Evolutionary conservation across 2,888 invertebrate genomes (phyloP).

Genomic region (Emmelina monodactyla): DNA sequence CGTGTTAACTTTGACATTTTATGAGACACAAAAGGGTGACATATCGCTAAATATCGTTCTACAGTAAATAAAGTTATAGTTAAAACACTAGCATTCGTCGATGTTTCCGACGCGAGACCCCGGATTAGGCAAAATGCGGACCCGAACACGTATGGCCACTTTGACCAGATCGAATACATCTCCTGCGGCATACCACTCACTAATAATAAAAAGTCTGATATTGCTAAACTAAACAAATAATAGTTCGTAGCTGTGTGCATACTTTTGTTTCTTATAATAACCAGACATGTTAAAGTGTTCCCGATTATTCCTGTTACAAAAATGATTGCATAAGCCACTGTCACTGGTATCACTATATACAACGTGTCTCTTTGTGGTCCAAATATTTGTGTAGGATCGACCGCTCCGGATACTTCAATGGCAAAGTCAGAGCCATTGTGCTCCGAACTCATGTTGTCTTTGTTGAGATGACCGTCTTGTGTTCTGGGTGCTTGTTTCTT

Average conservation of each 20-base stretch:
- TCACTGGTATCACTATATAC: slow-evolving; percentile 74
- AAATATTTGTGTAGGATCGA: slow-evolving; percentile 37
- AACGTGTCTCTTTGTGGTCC: slow-evolving; percentile 63
- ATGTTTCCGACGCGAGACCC: slow-evolving; percentile 81
- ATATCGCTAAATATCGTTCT: slow-evolving; percentile 73
- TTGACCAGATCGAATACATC: slow-evolving; percentile 79
- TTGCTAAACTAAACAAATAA: slow-evolving; percentile 84
- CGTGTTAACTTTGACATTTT: slow-evolving; percentile 88
- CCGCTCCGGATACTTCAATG: too few relatives aligned
- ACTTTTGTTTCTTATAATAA: slow-evolving; percentile 80
- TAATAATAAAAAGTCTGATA: slow-evolving; percentile 81
- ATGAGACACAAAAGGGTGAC: slow-evolving; percentile 73
- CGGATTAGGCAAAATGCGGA: slow-evolving; percentile 80
- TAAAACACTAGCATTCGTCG: slow-evolving; percentile 78
- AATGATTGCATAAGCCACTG: slow-evolving; percentile 78
- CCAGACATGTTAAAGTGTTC: slow-evolving; percentile 84
- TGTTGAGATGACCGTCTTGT: too few relatives aligned
- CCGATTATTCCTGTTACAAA: slow-evolving; percentile 82
- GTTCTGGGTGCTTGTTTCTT: too few relatives aligned
- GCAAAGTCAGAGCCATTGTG: too few relatives aligned
- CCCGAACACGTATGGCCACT: slow-evolving; percentile 81
- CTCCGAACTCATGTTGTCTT: too few relatives aligned
- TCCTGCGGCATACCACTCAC: slow-evolving; percentile 85
- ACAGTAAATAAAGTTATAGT: slow-evolving; percentile 87
- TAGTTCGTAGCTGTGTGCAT: slow-evolving; percentile 86